A percentile compares a stretch with the other conserved stretches of the same genome.
phyloP scores from a whole-genome alignment of 2,888 invertebrate genomes.

The Pyrrhia umbra region DNA sequence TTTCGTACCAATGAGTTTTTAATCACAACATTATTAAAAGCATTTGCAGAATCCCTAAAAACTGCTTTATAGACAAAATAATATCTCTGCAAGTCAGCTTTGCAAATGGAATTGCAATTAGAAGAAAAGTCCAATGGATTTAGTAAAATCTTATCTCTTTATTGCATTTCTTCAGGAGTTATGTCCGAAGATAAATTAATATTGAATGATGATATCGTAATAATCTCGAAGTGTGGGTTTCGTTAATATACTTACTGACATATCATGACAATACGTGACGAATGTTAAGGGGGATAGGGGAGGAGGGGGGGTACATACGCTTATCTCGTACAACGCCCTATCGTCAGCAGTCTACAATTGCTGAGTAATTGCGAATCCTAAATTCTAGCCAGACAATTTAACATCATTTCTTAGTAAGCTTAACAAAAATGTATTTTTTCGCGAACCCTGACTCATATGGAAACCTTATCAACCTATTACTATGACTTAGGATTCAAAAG shows the following conservation, averaged over 20 bases:
- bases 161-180: background rate
- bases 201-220: slow-evolving; percentile 2
- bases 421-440: background rate
- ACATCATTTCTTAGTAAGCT: background rate
- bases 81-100: background rate
- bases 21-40: background rate
- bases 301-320: background rate
- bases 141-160: background rate
- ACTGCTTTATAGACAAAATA: background rate
- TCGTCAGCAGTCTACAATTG: slow-evolving; percentile 1
- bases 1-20: background rate
- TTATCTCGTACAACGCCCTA: slow-evolving; percentile 28
- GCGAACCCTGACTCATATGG: background rate
- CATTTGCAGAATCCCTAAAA: background rate
- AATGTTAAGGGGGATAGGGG: background rate
- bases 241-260: slow-evolving; percentile 11
- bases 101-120: background rate
- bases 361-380: background rate
- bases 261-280: slow-evolving; percentile 19
- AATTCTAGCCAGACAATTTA: slow-evolving; percentile 9
- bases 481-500: too few species aligned
- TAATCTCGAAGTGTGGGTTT: slow-evolving; percentile 5
- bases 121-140: background rate
- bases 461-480: too few species aligned
- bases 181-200: background rate